Conservation (phyloP, 2,113 vertebrate species). For the Ailurus styani region DNA sequence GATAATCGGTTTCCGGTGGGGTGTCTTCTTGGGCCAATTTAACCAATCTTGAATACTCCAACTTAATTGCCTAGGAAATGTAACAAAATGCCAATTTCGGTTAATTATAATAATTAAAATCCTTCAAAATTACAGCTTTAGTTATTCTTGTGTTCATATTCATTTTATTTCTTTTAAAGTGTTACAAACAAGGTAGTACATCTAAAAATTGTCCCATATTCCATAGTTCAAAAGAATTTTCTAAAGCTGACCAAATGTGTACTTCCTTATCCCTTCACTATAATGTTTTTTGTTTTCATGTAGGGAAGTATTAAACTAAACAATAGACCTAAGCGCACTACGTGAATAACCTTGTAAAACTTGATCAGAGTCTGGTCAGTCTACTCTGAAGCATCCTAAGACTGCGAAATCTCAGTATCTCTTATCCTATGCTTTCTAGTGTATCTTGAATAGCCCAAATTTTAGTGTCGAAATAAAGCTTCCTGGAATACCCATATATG, state of each 20-base stretch:
- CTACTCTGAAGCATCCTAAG: background rate
- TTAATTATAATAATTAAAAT: conserved; percentile 29
- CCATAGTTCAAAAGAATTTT: background rate
- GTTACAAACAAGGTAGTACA: background rate
- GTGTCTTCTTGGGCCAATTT: conserved; percentile 94
- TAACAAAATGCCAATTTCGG: conserved; percentile 18
- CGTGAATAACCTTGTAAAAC: background rate
- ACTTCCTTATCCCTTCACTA: background rate
- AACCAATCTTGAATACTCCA: conserved; percentile 93
- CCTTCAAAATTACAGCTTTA: background rate
- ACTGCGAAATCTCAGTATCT: background rate
- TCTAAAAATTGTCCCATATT: background rate
- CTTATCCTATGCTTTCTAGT: background rate
- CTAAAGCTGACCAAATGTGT: background rate
- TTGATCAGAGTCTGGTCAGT: background rate
- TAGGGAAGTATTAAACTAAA: background rate
- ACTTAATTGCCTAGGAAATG: conserved; percentile 91
- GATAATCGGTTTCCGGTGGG: conserved; percentile 91
- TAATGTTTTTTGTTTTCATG: background rate
- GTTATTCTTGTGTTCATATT: background rate
- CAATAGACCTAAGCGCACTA: background rate
- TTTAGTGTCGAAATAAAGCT: background rate
- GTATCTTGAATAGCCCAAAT: background rate
- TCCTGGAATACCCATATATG: background rate
- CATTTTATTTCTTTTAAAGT: background rate